Evolutionary conservation across 2,113 vertebrate species (phyloP), one percentile per base, ranked within the genome.

Genomic region (Rhabdomys dilectus): DNA sequence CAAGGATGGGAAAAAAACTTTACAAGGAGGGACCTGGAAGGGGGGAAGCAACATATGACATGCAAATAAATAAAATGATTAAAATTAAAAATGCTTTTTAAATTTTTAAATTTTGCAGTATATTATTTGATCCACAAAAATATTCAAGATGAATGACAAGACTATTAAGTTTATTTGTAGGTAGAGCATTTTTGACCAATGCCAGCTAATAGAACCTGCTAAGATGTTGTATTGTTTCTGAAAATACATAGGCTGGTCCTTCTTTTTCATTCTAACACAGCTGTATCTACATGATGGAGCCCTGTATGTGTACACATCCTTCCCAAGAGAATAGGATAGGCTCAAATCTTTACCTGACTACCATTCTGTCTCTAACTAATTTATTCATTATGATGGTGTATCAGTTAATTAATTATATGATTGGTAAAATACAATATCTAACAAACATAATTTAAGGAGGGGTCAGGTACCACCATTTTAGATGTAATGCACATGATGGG

Each of bases 121-220:
- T 15, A 48, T 45, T 94, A 56, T 73, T 91, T 91, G 12, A 86
- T 42, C 62, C 39, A 95, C 7, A 24, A 95, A 96, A 3, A 2
- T 39, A 80, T 94, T 24, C 51, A 62, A 84, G 77, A 80, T 22
- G 68, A 29, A 22, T 56, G 2, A 8, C 1, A 0, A 89, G 39
- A 51, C 5, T 81, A 60, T 29, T 84, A 88, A 7, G 64, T 0
- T 36, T 53, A 42, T 39, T 89, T 62, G 22, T 0, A 76, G 12
- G 9, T 76, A 42, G n/a, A 42, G 2, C 1, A 56, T 88, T 73
- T 68, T 45, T 80, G 31, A 15, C 12, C 21, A 95, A 62, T 34
- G 6, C 13, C 36, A 77, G 53, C 34, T 16, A 89, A 42, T 48
- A 76, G 34, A 31, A 26, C 26, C 53, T 56, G 53, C 53, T 56